These are phyloP conservation scores for Lypha dubia DNA, from an alignment of 2,888 invertebrate species.

Conservation along the genomic window DNA sequence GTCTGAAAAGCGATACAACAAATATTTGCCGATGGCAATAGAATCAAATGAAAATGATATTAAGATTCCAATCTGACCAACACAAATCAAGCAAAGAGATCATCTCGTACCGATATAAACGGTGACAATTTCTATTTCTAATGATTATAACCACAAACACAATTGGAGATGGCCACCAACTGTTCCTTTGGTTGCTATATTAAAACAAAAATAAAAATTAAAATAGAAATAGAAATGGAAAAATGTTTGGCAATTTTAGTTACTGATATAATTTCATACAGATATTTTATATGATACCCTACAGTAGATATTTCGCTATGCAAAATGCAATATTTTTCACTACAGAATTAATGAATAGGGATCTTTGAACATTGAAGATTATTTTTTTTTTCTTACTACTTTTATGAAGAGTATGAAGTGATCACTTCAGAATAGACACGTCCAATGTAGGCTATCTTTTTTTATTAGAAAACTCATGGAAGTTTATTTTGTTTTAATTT, in stretches of 20 bases:
- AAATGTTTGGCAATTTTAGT: constrained; percentile 28
- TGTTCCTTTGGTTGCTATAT: constrained; percentile 42
- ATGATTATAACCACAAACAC: constrained; percentile 66
- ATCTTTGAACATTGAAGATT: not conserved
- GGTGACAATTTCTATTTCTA: constrained; percentile 70
- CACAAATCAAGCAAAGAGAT: constrained; percentile 56
- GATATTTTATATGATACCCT: not conserved
- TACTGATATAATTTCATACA: not conserved
- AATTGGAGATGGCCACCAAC: constrained; percentile 60
- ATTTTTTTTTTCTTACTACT: not conserved
- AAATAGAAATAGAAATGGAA: no score
- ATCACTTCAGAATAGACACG: no score
- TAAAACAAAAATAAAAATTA: no score
- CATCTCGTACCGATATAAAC: constrained; percentile 54
- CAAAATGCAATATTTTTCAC: no score
- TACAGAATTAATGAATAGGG: not conserved
- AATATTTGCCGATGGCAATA: constrained; percentile 49
- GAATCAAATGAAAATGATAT: constrained; percentile 47
- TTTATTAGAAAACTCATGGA: no score
- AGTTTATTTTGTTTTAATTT: no score
- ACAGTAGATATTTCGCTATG: not conserved
- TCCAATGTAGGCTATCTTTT: no score
- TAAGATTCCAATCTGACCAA: constrained; percentile 58
- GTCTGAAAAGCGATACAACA: constrained; percentile 19
- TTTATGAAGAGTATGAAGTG: no score